Evolutionary conservation across 2,888 invertebrate species (phyloP).

Genomic region (Protodeltote pygarga): DNA sequence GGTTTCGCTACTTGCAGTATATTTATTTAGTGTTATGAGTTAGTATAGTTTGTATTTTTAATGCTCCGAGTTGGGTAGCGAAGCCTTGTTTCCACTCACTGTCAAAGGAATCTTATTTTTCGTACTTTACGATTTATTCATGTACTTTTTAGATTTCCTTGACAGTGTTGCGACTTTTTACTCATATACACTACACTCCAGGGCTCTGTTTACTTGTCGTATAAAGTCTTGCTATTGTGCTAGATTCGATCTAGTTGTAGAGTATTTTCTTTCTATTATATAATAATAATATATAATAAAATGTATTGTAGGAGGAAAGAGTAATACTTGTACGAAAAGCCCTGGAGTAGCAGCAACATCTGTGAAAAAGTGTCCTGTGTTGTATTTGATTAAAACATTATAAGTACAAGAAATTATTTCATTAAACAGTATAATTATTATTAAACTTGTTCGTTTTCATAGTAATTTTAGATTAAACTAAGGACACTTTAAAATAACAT

Average conservation of each 20-base stretch:
- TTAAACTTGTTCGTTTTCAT: not conserved
- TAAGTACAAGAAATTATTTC: not conserved
- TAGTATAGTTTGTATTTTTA: slow-evolving; percentile 28
- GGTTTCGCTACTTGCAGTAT: slow-evolving; percentile 28
- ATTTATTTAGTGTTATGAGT: slow-evolving; percentile 32
- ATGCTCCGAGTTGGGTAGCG: slow-evolving; percentile 22
- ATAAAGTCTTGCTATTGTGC: too few species aligned
- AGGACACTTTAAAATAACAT: slow-evolving; percentile 32
- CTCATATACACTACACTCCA: not conserved
- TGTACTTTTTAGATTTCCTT: slow-evolving; percentile 29
- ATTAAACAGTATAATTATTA: slow-evolving; percentile 1
- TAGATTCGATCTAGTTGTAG: too few species aligned
- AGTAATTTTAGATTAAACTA: not conserved
- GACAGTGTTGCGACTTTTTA: slow-evolving; percentile 11
- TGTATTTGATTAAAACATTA: not conserved
- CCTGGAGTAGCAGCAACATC: slow-evolving; percentile 6
- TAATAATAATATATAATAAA: too few species aligned
- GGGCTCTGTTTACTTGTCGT: not conserved
- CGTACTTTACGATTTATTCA: slow-evolving; percentile 9
- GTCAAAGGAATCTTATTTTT: slow-evolving; percentile 20
- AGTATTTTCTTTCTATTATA: too few species aligned
- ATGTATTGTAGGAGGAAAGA: too few species aligned
- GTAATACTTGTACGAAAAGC: not conserved
- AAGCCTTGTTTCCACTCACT: slow-evolving; percentile 16
- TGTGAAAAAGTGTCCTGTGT: slow-evolving; percentile 30